phyloP scores from a whole-genome alignment of 23 tunicate species.

The Corella eumyota region DNA sequence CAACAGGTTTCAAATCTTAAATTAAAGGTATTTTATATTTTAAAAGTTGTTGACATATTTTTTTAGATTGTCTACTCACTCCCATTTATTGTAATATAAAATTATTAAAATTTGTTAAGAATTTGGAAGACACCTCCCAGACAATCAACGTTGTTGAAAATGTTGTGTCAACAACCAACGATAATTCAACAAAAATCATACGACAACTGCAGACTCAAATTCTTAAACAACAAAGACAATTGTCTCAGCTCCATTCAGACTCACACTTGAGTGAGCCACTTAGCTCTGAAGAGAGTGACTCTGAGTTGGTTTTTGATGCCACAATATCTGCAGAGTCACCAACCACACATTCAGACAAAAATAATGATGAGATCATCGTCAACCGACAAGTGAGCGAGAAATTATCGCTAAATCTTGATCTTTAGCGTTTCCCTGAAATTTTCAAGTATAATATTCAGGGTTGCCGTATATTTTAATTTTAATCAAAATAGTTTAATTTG shows the following conservation, averaged over 20 bases:
- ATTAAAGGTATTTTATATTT: slow-evolving; percentile 25
- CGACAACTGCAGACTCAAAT: slow-evolving; percentile 58
- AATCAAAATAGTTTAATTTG: no score
- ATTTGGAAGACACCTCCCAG: neutral
- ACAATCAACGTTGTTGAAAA: neutral
- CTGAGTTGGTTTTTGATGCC: slow-evolving; percentile 47
- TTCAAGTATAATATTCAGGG: no score
- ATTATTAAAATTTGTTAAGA: neutral
- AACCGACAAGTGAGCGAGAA: no score
- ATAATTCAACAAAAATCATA: slow-evolving; percentile 47
- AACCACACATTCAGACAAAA: no score
- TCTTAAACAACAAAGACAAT: slow-evolving; percentile 54
- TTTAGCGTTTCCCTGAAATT: no score
- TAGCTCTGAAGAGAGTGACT: slow-evolving; percentile 20
- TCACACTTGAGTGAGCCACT: neutral
- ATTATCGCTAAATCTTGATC: no score
- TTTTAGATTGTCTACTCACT: neutral
- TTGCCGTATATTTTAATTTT: no score
- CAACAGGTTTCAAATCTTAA: slow-evolving; percentile 38
- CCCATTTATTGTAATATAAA: neutral
- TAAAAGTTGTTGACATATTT: neutral
- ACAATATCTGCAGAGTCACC: slow-evolving; percentile 31
- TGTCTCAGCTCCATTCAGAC: slow-evolving; percentile 7
- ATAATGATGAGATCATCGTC: no score
- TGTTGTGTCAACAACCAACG: slow-evolving; percentile 3